Conservation (phyloP, 2,113 vertebrate species). For the Mobula birostris region DNA sequence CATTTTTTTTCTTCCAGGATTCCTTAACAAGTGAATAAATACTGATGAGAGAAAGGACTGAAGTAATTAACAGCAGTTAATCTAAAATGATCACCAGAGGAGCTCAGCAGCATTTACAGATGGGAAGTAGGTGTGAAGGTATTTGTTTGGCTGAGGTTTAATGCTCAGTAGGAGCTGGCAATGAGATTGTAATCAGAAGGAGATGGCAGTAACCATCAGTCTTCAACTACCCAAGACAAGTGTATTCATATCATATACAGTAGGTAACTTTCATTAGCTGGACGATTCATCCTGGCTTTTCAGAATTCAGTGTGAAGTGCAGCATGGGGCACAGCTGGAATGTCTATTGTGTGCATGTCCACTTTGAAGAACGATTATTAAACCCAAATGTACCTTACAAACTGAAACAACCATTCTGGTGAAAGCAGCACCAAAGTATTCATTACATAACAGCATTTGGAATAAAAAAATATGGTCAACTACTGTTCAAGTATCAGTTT, state of each 20-base stretch:
- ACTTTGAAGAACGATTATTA: constrained; percentile 40
- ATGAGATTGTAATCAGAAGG: constrained; percentile 3
- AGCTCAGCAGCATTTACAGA: constrained; percentile 48
- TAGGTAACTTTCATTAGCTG: constrained; percentile 51
- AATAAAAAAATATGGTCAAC: neutral
- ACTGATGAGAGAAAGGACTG: constrained; percentile 48
- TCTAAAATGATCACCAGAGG: constrained; percentile 51
- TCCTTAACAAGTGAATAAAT: constrained; percentile 43
- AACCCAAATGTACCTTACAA: constrained; percentile 29
- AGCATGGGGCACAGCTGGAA: constrained; percentile 30
- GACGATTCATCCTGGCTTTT: constrained; percentile 44
- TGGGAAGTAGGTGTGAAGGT: constrained; percentile 52
- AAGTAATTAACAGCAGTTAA: constrained; percentile 48
- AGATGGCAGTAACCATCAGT: neutral
- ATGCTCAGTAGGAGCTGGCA: constrained; percentile 43
- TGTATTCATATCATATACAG: constrained; percentile 43
- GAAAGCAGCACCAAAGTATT: constrained; percentile 1
- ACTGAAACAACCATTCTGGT: neutral
- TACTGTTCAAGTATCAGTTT: constrained; percentile 27
- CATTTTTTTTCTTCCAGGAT: neutral
- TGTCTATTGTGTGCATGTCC: constrained; percentile 18
- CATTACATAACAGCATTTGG: neutral
- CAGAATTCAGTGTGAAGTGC: constrained; percentile 22
- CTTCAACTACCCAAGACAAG: neutral
- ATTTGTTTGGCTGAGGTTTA: constrained; percentile 51